Conservation (phyloP, 1,140 invertebrate species). For the Drosophila nigromelanica region DNA sequence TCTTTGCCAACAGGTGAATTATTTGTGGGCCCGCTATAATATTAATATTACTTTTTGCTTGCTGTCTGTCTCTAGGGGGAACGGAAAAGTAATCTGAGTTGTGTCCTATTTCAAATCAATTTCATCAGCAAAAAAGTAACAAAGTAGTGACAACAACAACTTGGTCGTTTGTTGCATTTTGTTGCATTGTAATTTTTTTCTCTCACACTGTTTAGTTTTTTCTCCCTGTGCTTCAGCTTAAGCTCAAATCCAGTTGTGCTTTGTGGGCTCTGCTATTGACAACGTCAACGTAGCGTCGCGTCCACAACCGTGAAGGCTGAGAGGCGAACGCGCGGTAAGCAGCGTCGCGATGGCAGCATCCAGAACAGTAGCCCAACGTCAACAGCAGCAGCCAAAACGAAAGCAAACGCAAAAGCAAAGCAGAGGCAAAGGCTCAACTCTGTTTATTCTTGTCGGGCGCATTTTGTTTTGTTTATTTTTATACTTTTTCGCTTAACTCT, state of each 20-base stretch:
- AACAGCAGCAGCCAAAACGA: constrained; percentile 3
- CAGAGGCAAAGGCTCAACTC: constrained; percentile 31
- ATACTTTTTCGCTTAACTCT: constrained; percentile 62
- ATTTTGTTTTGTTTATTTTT: constrained; percentile 72
- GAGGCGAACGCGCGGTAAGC: neutral
- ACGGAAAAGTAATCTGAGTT: constrained; percentile 21
- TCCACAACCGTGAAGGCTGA: constrained; percentile 2
- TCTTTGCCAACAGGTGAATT: constrained; percentile 6
- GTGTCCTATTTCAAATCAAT: constrained; percentile 36
- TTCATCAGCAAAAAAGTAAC: constrained; percentile 35
- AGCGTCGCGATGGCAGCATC: constrained; percentile 6
- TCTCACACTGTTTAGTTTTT: neutral
- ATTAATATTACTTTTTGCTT: constrained; percentile 10
- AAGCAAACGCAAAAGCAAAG: neutral
- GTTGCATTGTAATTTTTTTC: constrained; percentile 18
- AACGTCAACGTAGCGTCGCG: constrained; percentile 5
- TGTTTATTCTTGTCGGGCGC: constrained; percentile 65
- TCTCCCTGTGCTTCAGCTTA: constrained; percentile 4
- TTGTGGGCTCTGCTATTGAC: constrained; percentile 28
- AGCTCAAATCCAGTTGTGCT: constrained; percentile 25
- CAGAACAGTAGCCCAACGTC: constrained; percentile 27
- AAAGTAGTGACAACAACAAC: constrained; percentile 13
- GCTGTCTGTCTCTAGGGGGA: constrained; percentile 1
- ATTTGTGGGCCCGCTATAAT: neutral
- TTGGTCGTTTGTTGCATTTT: constrained; percentile 13